Conservation (phyloP, 2,888 invertebrate species). For the Nomada fabriciana region DNA sequence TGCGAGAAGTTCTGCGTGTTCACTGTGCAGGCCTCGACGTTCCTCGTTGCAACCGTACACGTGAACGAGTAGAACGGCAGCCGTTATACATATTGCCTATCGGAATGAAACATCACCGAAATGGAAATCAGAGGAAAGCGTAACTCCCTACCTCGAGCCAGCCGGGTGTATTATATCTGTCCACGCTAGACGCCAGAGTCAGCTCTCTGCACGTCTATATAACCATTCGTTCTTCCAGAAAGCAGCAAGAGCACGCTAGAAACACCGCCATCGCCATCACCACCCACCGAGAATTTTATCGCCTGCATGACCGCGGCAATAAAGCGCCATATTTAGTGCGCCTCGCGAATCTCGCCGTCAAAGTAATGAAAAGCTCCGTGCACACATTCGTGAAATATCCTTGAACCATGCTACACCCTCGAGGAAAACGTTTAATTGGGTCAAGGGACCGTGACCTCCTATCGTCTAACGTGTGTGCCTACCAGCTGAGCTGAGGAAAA, state of each 20-base stretch:
- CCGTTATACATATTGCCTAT: conserved; percentile 52
- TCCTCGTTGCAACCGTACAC: conserved; percentile 10
- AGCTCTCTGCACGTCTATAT: conserved; percentile 18
- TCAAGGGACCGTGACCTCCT: conserved; percentile 60
- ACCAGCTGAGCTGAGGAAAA: background rate
- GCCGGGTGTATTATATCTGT: conserved; percentile 27
- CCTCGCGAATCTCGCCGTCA: conserved; percentile 40
- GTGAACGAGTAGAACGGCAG: conserved; percentile 32
- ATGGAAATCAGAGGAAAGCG: conserved; percentile 52
- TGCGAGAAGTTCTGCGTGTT: conserved; percentile 22
- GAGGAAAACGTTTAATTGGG: conserved; percentile 58
- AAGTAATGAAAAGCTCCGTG: conserved; percentile 59
- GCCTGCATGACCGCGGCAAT: conserved; percentile 54
- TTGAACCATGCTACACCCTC: conserved; percentile 51
- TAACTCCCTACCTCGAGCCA: conserved; percentile 28
- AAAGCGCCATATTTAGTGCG: conserved; percentile 63
- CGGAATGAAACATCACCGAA: conserved; percentile 47
- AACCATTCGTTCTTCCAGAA: conserved; percentile 54
- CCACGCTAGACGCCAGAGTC: conserved; percentile 34
- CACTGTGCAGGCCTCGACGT: conserved; percentile 21
- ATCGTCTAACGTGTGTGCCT: conserved; percentile 14
- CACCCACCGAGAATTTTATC: conserved; percentile 63
- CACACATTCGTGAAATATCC: conserved; percentile 49
- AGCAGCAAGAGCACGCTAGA: conserved; percentile 30
- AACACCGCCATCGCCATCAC: conserved; percentile 18